Evolutionary conservation across 2,797 vertebrate genomes (phyloP).

Genomic region (Eospalax fontanierii): DNA sequence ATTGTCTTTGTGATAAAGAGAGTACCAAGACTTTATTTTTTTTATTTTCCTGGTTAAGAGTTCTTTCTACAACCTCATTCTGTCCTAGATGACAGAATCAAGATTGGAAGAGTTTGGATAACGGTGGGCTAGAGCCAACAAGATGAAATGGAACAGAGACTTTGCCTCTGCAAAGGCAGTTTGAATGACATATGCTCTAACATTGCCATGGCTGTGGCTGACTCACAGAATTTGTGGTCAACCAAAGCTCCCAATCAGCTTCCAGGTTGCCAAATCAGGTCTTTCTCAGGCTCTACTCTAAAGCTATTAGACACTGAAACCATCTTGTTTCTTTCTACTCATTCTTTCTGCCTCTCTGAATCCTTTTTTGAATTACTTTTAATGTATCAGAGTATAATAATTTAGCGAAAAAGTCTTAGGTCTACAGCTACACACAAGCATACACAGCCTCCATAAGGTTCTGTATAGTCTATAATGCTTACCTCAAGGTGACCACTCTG

Average conservation of each 20-base stretch:
- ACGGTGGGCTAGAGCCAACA: constrained; percentile 65
- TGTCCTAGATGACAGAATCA: constrained; percentile 58
- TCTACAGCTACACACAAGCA: background rate
- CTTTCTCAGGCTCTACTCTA: constrained; percentile 56
- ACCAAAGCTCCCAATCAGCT: constrained; percentile 31
- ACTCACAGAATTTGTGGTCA: constrained; percentile 68
- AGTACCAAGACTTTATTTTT: constrained; percentile 60
- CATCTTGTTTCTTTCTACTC: constrained; percentile 55
- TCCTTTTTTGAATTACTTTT: constrained; percentile 20
- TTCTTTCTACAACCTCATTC: constrained; percentile 55
- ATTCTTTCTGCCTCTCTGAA: constrained; percentile 46
- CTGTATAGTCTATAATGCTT: background rate
- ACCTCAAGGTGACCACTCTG: background rate
- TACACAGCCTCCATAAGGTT: background rate
- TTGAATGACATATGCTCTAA: constrained; percentile 65
- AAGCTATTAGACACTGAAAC: constrained; percentile 63
- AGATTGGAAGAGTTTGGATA: constrained; percentile 66
- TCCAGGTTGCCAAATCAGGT: constrained; percentile 6
- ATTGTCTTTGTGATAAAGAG: constrained; percentile 43
- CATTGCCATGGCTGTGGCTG: constrained; percentile 27
- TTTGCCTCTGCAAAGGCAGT: constrained; percentile 55
- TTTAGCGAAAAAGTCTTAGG: constrained; percentile 55
- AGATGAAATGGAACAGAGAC: constrained; percentile 68
- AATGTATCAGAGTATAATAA: constrained; percentile 46
- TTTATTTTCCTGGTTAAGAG: constrained; percentile 62